phyloP scores from a whole-genome alignment of 2,113 vertebrate species.

The Salvelinus namaycush region DNA sequence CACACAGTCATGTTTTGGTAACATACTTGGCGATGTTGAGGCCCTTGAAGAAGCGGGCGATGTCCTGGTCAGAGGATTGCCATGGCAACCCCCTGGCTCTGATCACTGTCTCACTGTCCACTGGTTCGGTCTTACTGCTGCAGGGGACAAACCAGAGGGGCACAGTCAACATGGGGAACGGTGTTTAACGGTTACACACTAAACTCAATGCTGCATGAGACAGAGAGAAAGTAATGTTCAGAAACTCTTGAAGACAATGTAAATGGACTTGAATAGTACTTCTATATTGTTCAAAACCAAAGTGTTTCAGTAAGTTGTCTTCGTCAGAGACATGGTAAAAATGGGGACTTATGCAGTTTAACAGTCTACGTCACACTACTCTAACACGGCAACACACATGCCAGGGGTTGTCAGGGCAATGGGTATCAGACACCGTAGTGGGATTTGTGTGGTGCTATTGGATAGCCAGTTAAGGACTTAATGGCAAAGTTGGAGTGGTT shows the following conservation, averaged over 20 bases:
- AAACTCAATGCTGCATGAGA: neutral
- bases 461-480: slow-evolving; percentile 65
- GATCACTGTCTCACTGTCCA: slow-evolving; percentile 94
- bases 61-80: slow-evolving; percentile 98
- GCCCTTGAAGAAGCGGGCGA: slow-evolving; percentile 96
- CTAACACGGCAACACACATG: slow-evolving; percentile 51
- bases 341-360: too few species aligned
- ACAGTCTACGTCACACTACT: too few species aligned
- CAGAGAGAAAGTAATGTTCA: too few species aligned
- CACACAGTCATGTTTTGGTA: too few species aligned
- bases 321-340: too few species aligned
- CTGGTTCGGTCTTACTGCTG: slow-evolving; percentile 90
- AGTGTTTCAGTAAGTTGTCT: too few species aligned
- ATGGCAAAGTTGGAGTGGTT: slow-evolving; percentile 67
- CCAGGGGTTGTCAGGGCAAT: slow-evolving; percentile 52
- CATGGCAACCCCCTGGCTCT: slow-evolving; percentile 93
- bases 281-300: too few species aligned
- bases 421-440: slow-evolving; percentile 45
- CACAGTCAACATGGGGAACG: slow-evolving; percentile 11
- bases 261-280: too few species aligned
- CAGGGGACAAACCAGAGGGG: slow-evolving; percentile 3
- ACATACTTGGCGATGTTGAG: slow-evolving; percentile 94
- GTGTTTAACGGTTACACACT: slow-evolving; percentile 37
- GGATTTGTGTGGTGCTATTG: slow-evolving; percentile 54
- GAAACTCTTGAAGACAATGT: neutral